Base-by-base conservation (phyloP, 2,888 invertebrate genomes). In the Carabus problematicus region DNA sequence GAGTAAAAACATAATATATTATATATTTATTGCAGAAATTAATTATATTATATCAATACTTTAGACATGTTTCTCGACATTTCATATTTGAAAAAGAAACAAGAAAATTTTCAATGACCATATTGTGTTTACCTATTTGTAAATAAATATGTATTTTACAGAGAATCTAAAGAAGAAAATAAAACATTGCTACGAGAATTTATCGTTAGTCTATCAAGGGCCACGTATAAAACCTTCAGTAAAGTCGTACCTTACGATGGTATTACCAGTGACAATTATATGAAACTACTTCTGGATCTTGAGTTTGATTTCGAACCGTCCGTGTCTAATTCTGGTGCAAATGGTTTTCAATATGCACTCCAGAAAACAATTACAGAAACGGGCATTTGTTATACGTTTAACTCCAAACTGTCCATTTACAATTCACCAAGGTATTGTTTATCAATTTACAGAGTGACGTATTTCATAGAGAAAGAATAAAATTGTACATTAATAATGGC, bases 341-440 rank as follows among this genome's bases (percentile, higher is more conserved):
- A 76, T 62, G 75, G 74, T 4, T 69, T 72, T 11, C 73, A 74
- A 8, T 75, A 78, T 59, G 61, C 63, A 43, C 80, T 90, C n/a
- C 82, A 86, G 49, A 85, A 86, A 8, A 88, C 87, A 0, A 79
- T 89, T 8, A 89, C 90, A 0, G 91, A 91, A 78, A 85, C 89
- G 83, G 91, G 91, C 1, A 78, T 89, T 67, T 91, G 91, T 73
- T 89, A 89, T 77, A 83, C 89, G 18, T 87, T 89, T 59, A 91
- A 91, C 76, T 89, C 90, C 0, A 82, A 86, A 74, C 83, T 88
- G 40, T 88, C 90, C 0, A 78, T 85, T 8, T 88, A 87, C 75
- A 87, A 85, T 76, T 85, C 86, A 8, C 85, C 85, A 0, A 75
- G 77, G 87, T 88, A 79, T 84, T 85, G 81, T 64, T 43, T 66